A percentile compares a stretch with the other conserved stretches of the same genome.
These are phyloP conservation scores for Spilosoma lubricipeda DNA, from an alignment of 2,888 invertebrate species.

Conservation along the genomic window DNA sequence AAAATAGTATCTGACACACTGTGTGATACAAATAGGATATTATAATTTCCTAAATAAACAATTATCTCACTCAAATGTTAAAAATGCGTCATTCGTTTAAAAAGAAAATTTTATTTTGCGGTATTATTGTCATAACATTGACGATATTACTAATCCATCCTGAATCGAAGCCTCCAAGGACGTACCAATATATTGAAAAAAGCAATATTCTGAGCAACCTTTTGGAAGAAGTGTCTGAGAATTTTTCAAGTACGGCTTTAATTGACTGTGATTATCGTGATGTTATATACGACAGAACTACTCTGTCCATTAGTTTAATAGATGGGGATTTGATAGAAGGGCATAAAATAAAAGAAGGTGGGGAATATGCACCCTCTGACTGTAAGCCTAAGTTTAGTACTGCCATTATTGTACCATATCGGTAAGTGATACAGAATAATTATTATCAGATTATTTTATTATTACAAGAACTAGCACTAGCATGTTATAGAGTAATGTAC, in stretches of 20 bases:
- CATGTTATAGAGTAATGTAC: neutral
- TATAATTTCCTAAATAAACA: neutral
- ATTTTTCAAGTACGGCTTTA: conserved; percentile 76
- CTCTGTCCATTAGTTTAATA: conserved; percentile 64
- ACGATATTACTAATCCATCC: conserved; percentile 69
- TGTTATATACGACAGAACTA: conserved; percentile 70
- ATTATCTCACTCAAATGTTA: conserved; percentile 8
- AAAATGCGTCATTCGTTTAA: conserved; percentile 69
- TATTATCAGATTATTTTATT: neutral
- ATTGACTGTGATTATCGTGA: conserved; percentile 75
- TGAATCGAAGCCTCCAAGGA: conserved; percentile 62
- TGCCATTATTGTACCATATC: conserved; percentile 94
- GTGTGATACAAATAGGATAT: neutral
- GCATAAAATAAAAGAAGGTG: conserved; percentile 75
- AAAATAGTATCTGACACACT: neutral
- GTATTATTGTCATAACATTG: conserved; percentile 57
- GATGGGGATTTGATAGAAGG: conserved; percentile 74
- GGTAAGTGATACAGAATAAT: conserved; percentile 56
- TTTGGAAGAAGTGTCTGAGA: conserved; percentile 71
- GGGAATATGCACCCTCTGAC: conserved; percentile 74
- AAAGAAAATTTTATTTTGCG: conserved; percentile 68
- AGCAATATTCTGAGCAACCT: conserved; percentile 76
- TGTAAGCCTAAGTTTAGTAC: conserved; percentile 88
- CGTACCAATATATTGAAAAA: conserved; percentile 79
- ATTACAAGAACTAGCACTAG: neutral